Evolutionary conservation across 2,888 invertebrate genomes (phyloP).

Genomic region (Ceramica pisi): DNA sequence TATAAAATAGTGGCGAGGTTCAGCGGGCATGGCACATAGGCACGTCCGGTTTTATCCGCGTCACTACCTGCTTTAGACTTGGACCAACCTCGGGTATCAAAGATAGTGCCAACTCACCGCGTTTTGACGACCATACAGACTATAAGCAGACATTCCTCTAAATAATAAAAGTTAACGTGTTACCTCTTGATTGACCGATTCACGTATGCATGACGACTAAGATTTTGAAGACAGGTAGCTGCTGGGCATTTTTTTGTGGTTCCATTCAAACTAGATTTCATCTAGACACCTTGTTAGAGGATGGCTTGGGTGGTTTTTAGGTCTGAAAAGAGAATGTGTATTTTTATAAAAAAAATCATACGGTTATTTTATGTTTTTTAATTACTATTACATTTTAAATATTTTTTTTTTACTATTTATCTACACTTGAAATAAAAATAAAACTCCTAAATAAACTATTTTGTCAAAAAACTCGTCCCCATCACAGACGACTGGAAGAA

Average conservation of each 20-base stretch:
- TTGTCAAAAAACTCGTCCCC: no score
- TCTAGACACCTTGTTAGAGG: slow-evolving; percentile 37
- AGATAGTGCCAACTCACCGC: slow-evolving; percentile 83
- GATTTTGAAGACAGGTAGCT: slow-evolving; percentile 71
- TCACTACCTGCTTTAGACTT: slow-evolving; percentile 49
- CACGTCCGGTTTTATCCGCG: background rate
- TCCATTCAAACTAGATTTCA: slow-evolving; percentile 34
- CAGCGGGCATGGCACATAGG: no score
- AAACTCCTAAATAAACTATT: no score
- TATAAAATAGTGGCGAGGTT: background rate
- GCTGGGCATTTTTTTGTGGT: slow-evolving; percentile 46
- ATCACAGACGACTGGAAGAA: no score
- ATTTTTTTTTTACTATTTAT: no score
- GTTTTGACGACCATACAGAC: slow-evolving; percentile 72
- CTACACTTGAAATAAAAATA: no score
- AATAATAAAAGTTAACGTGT: slow-evolving; percentile 79
- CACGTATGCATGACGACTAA: slow-evolving; percentile 74
- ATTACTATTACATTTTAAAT: no score
- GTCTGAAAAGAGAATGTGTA: background rate
- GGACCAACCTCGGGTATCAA: slow-evolving; percentile 61
- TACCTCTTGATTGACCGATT: slow-evolving; percentile 85
- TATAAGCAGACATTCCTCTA: slow-evolving; percentile 71
- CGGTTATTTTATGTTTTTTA: no score
- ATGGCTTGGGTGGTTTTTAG: background rate
- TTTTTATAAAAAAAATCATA: no score